phyloP scores from a whole-genome alignment of 2,888 invertebrate genomes.

The Drosophila barbarae region DNA sequence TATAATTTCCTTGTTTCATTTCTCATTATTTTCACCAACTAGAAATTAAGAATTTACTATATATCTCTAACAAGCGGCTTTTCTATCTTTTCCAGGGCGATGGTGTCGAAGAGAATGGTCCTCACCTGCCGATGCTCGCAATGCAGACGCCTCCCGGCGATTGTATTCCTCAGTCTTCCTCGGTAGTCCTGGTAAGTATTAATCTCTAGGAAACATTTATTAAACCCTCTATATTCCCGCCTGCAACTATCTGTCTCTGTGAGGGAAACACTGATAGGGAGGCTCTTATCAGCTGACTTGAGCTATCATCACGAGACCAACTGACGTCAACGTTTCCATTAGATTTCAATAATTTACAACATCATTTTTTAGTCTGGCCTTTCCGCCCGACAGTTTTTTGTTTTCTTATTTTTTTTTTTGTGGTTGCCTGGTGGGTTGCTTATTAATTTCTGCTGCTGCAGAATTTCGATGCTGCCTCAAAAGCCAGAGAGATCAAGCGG shows the following conservation, averaged over 20 bases:
- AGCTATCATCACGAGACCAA: slow-evolving; percentile 30
- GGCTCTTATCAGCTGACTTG: slow-evolving; percentile 42
- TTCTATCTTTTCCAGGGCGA: slow-evolving; percentile 86
- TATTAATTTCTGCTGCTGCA: slow-evolving; percentile 33
- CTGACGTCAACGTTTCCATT: slow-evolving; percentile 66
- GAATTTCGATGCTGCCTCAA: slow-evolving; percentile 33
- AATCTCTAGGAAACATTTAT: neutral
- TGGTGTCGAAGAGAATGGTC: slow-evolving; percentile 96
- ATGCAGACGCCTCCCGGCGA: slow-evolving; percentile 89
- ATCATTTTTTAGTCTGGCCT: slow-evolving; percentile 39
- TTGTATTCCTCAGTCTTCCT: slow-evolving; percentile 95
- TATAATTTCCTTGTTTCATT: neutral
- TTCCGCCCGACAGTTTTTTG: slow-evolving; percentile 48
- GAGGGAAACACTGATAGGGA: neutral
- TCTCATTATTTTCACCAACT: slow-evolving; percentile 4
- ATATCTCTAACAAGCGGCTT: slow-evolving; percentile 57
- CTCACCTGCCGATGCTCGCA: slow-evolving; percentile 90
- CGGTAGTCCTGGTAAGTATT: slow-evolving; percentile 88
- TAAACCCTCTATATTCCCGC: neutral
- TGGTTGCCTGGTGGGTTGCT: slow-evolving; percentile 31
- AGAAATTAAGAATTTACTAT: neutral
- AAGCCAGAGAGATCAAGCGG: slow-evolving; percentile 52
- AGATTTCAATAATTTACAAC: slow-evolving; percentile 68
- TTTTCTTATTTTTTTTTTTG: slow-evolving; percentile 29
- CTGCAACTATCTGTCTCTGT: slow-evolving; percentile 3